phyloP scores from a whole-genome alignment of 2,797 vertebrate species.

The Picus viridis region DNA sequence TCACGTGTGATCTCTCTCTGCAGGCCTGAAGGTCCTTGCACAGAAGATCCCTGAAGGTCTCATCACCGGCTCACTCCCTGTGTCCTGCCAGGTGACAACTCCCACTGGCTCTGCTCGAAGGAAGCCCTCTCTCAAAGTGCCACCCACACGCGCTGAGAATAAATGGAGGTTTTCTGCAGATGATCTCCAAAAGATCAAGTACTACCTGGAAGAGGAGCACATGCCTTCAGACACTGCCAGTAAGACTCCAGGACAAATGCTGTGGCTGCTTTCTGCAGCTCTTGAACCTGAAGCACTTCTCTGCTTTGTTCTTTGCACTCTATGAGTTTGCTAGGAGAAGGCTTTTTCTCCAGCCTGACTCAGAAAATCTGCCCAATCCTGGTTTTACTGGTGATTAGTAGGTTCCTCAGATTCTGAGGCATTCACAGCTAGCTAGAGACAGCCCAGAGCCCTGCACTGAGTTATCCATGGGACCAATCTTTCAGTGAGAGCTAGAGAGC shows the following conservation, averaged over 20 bases:
- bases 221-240: constrained; percentile 81
- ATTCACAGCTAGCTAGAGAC: background rate
- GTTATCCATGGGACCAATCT: rapidly evolving
- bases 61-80: constrained; percentile 85
- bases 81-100: constrained; percentile 76
- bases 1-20: background rate
- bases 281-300: background rate
- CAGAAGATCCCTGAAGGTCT: constrained; percentile 92
- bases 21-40: constrained; percentile 91
- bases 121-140: constrained; percentile 28
- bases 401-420: background rate
- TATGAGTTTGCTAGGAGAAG: background rate
- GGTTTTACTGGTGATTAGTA: background rate
- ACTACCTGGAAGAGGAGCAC: constrained; percentile 84
- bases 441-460: background rate
- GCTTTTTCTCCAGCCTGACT: too few species aligned
- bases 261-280: background rate
- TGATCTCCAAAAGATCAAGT: constrained; percentile 86
- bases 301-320: background rate
- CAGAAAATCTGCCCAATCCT: background rate
- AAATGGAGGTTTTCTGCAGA: constrained; percentile 88
- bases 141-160: constrained; percentile 68
- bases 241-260: constrained; percentile 69
- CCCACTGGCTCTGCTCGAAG: constrained; percentile 64
- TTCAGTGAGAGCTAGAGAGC: background rate